Conservation (phyloP, 2,888 invertebrate genomes). For the Malthinus flaveolus region DNA sequence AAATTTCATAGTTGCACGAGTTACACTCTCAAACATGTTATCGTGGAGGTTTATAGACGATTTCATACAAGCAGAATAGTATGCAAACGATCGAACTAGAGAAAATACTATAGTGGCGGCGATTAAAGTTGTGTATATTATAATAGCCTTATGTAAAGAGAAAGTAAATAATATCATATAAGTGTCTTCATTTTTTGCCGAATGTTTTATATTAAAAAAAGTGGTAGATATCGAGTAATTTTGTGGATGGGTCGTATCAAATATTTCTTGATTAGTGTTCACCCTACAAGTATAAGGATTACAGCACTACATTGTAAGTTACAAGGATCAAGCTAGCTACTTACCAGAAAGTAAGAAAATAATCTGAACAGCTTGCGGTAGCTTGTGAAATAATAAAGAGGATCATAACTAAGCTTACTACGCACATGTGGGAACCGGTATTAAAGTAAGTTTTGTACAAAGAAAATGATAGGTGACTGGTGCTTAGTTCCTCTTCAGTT, state of each 20-base stretch:
- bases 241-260: too few relatives aligned
- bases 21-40: conserved; percentile 80
- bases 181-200: too few relatives aligned
- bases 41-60: conserved; percentile 69
- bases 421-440: conserved; percentile 72
- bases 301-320: neutral
- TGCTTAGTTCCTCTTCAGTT: conserved; percentile 64
- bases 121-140: conserved; percentile 52
- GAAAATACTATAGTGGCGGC: neutral
- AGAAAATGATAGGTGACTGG: conserved; percentile 58
- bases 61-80: neutral
- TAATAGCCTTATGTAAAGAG: neutral
- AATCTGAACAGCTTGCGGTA: conserved; percentile 77
- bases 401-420: conserved; percentile 63
- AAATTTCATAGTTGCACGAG: conserved; percentile 81
- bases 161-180: too few relatives aligned
- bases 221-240: too few relatives aligned
- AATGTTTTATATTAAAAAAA: too few relatives aligned
- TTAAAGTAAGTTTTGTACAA: conserved; percentile 73
- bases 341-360: conserved; percentile 80
- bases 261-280: conserved; percentile 16
- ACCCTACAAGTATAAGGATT: conserved; percentile 22
- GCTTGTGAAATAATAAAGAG: conserved; percentile 72
- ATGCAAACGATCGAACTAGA: neutral
- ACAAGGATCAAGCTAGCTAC: conserved; percentile 24